Conservation (phyloP, 2,113 vertebrate species). For the Rhinolophus ferrumequinum region DNA sequence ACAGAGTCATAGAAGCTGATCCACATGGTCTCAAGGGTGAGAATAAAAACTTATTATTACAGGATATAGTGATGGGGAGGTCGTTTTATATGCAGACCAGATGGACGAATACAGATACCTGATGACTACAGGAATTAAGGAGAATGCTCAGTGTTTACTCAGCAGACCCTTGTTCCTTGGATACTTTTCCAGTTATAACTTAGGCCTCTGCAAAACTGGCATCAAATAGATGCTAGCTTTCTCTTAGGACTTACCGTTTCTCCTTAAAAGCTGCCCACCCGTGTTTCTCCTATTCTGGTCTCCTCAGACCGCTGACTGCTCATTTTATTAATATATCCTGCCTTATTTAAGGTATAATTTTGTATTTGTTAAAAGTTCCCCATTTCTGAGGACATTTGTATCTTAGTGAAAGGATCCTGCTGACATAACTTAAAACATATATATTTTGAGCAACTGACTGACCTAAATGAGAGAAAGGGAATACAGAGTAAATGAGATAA, state of each 20-base stretch:
- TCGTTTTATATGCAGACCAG: background rate
- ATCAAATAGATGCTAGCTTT: background rate
- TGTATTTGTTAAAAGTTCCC: slow-evolving; percentile 7
- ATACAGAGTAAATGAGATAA: background rate
- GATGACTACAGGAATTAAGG: background rate
- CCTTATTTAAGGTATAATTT: background rate
- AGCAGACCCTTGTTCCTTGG: background rate
- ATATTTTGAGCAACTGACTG: background rate
- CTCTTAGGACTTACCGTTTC: background rate
- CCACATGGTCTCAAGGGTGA: background rate
- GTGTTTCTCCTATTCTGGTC: background rate
- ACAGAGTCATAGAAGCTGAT: background rate
- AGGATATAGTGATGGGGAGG: background rate
- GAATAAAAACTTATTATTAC: background rate
- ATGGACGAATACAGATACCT: background rate
- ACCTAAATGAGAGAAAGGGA: background rate
- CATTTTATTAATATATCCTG: background rate
- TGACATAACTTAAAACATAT: background rate
- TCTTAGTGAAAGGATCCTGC: background rate
- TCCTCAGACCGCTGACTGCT: background rate
- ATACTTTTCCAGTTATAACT: background rate
- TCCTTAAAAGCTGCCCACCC: background rate
- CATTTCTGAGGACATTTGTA: background rate
- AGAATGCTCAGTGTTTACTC: background rate
- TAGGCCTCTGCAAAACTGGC: background rate